Evolutionary conservation across 2,888 invertebrate species (phyloP).

Genomic region (Epistrophe grossulariae): DNA sequence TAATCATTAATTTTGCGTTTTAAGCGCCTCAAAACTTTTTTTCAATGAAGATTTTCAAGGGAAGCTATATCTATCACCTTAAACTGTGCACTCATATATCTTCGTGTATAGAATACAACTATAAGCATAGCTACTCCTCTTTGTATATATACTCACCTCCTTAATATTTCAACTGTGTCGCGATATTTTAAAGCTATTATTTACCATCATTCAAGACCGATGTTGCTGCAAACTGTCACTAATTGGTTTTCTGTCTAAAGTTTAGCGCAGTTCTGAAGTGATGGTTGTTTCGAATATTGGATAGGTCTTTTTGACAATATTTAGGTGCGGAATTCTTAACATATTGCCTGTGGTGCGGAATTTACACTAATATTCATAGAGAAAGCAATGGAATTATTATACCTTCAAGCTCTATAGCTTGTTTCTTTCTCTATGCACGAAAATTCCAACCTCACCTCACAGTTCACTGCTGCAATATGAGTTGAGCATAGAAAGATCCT

Average conservation of each 20-base stretch:
- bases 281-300: slow-evolving; percentile 15
- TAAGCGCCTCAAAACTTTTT: too few species aligned
- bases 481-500: not conserved
- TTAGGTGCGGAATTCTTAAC: slow-evolving; percentile 56
- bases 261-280: not conserved
- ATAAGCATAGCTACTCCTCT: too few species aligned
- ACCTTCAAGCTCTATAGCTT: not conserved
- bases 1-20: too few species aligned
- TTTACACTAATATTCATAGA: slow-evolving; percentile 60
- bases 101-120: too few species aligned
- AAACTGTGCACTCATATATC: too few species aligned
- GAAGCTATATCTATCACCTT: too few species aligned
- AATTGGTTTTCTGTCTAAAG: not conserved
- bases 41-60: too few species aligned
- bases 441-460: not conserved
- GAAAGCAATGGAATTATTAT: slow-evolving; percentile 45
- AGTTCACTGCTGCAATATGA: not conserved
- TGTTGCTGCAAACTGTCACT: too few species aligned
- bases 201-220: too few species aligned
- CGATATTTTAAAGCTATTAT: too few species aligned
- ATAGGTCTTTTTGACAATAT: not conserved
- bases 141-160: too few species aligned
- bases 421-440: slow-evolving; percentile 1
- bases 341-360: slow-evolving; percentile 61
- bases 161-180: too few species aligned